phyloP scores from a whole-genome alignment of 2,113 vertebrate genomes.

The Neodontobutis hainanensis region DNA sequence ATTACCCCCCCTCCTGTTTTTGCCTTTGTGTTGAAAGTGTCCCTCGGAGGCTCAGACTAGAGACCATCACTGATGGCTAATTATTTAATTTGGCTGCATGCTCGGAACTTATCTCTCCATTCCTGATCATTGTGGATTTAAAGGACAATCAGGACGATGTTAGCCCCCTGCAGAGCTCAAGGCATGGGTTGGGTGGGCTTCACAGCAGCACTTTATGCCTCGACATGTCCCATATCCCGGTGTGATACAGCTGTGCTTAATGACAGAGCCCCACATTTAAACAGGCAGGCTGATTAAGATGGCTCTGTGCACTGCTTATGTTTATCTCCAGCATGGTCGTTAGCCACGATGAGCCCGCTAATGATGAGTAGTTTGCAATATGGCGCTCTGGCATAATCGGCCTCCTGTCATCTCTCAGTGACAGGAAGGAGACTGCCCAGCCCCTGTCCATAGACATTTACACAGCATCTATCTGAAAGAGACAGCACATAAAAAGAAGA shows the following conservation, averaged over 20 bases:
- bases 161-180: slow-evolving; percentile 37
- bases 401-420: slow-evolving; percentile 61
- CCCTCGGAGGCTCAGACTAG: slow-evolving; percentile 46
- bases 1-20: slow-evolving; percentile 11
- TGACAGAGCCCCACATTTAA: slow-evolving; percentile 63
- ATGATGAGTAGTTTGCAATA: slow-evolving; percentile 79
- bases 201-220: slow-evolving; percentile 54
- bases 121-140: slow-evolving; percentile 53
- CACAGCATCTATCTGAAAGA: slow-evolving; percentile 38
- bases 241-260: slow-evolving; percentile 74
- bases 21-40: slow-evolving; percentile 45
- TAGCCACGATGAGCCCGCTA: slow-evolving; percentile 68
- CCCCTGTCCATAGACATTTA: slow-evolving; percentile 62
- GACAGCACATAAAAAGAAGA: slow-evolving; percentile 38
- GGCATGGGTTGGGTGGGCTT: slow-evolving; percentile 44
- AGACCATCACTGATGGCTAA: slow-evolving; percentile 46
- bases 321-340: slow-evolving; percentile 68
- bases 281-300: slow-evolving; percentile 68
- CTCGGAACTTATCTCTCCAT: slow-evolving; percentile 50
- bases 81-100: slow-evolving; percentile 53
- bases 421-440: slow-evolving; percentile 40
- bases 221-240: slow-evolving; percentile 54
- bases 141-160: slow-evolving; percentile 45
- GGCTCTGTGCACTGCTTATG: slow-evolving; percentile 57
- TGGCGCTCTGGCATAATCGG: slow-evolving; percentile 63